phyloP scores from a whole-genome alignment of 2,888 invertebrate species.

The Nowickia ferox region DNA sequence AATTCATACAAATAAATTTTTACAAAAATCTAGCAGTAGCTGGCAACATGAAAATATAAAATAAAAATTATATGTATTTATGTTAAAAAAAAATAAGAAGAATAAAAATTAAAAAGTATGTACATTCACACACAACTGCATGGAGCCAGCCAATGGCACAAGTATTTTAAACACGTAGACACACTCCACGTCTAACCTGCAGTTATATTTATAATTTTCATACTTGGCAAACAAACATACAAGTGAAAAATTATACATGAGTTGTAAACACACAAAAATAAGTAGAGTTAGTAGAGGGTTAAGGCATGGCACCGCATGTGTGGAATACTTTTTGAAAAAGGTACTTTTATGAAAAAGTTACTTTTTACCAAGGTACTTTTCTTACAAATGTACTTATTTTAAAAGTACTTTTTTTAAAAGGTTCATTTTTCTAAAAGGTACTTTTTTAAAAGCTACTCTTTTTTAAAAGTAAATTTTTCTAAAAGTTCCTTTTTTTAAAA shows the following conservation, averaged over 20 bases:
- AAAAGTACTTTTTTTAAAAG: too few species aligned
- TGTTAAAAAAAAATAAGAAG: background rate
- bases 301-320: background rate
- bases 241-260: background rate
- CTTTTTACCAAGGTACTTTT: too few species aligned
- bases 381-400: too few species aligned
- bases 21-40: conserved; percentile 33
- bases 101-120: conserved; percentile 13
- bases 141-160: conserved; percentile 22
- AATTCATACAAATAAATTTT: conserved; percentile 30
- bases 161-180: conserved; percentile 37
- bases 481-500: too few species aligned
- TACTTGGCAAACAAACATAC: conserved; percentile 26
- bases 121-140: conserved; percentile 28
- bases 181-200: conserved; percentile 11
- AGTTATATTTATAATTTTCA: conserved; percentile 25
- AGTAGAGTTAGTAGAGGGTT: background rate
- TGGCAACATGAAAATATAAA: conserved; percentile 7
- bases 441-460: too few species aligned
- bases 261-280: background rate
- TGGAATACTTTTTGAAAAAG: too few species aligned
- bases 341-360: too few species aligned
- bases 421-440: too few species aligned
- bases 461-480: too few species aligned
- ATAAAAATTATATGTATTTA: background rate